A percentile compares a stretch with the other conserved stretches of the same genome.
phyloP scores from a whole-genome alignment of 2,888 invertebrate genomes.

The Drosophila pegasa region DNA sequence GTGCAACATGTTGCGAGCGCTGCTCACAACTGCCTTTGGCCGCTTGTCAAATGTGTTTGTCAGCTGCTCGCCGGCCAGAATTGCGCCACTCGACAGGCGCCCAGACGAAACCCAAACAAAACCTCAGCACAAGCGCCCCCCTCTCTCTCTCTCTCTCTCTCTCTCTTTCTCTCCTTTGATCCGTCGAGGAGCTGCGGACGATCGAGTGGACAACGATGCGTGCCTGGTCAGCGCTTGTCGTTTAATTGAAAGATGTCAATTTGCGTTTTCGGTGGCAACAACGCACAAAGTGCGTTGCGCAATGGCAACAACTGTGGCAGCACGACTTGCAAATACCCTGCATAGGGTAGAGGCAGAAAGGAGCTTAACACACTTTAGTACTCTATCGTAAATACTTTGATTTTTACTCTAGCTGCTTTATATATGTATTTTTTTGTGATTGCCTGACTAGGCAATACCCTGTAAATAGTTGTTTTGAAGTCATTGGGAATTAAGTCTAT shows the following conservation, averaged over 20 bases:
- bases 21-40: conserved; percentile 26
- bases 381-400: too few relatives aligned
- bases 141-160: not conserved
- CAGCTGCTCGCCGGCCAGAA: conserved; percentile 47
- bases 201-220: conserved; percentile 57
- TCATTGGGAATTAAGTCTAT: not conserved
- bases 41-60: conserved; percentile 48
- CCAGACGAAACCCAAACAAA: conserved; percentile 41
- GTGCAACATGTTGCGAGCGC: conserved; percentile 64
- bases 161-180: not conserved
- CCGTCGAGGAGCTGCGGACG: conserved; percentile 18
- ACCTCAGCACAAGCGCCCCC: conserved; percentile 22
- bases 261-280: conserved; percentile 68
- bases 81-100: conserved; percentile 73
- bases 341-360: not conserved
- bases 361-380: too few relatives aligned
- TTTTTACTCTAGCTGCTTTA: too few relatives aligned
- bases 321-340: conserved; percentile 24
- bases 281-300: conserved; percentile 76
- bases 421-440: too few relatives aligned
- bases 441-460: not conserved
- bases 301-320: conserved; percentile 35
- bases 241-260: conserved; percentile 80
- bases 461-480: not conserved
- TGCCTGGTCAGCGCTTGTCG: conserved; percentile 56